Evolutionary conservation across 2,113 vertebrate species (phyloP).

Genomic region (Protomyctophum bolini): DNA sequence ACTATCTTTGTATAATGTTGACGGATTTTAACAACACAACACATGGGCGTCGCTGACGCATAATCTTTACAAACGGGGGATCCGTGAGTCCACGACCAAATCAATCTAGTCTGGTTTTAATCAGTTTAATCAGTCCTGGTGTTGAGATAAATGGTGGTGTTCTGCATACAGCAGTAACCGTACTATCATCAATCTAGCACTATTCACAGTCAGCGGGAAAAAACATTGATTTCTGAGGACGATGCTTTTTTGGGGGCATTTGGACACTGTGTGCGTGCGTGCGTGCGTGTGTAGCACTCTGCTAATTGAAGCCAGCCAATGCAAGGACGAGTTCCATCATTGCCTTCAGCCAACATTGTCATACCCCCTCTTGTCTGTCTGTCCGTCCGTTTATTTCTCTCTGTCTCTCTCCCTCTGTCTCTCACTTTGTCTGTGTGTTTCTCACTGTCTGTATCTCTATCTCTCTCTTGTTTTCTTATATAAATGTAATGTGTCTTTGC

Average conservation of each 20-base stretch:
- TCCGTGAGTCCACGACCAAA: too few species aligned
- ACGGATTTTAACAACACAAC: too few species aligned
- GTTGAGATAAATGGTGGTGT: constrained; percentile 17
- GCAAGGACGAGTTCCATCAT: constrained; percentile 19
- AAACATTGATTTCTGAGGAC: constrained; percentile 18
- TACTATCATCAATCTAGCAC: not conserved
- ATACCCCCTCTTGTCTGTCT: constrained; percentile 8
- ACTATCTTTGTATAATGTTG: not conserved
- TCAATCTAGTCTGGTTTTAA: too few species aligned
- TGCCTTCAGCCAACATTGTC: not conserved
- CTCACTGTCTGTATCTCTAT: constrained; percentile 30
- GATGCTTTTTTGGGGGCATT: too few species aligned
- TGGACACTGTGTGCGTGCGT: not conserved
- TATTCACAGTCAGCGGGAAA: not conserved
- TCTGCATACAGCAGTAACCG: not conserved
- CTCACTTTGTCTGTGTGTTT: constrained; percentile 22
- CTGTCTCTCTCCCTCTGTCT: not conserved
- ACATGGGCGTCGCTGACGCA: too few species aligned
- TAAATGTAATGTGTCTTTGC: constrained; percentile 8
- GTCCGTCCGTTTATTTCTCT: constrained; percentile 31
- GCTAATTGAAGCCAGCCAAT: constrained; percentile 28
- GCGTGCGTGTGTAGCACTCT: constrained; percentile 4
- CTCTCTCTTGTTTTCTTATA: not conserved
- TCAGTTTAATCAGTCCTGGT: constrained; percentile 49
- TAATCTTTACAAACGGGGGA: too few species aligned